Percentiles rank a stretch among this genome's conserved stretches.
Evolutionary conservation across 2,797 vertebrate genomes (phyloP).

Genomic region (Sarcophilus harrisii): DNA sequence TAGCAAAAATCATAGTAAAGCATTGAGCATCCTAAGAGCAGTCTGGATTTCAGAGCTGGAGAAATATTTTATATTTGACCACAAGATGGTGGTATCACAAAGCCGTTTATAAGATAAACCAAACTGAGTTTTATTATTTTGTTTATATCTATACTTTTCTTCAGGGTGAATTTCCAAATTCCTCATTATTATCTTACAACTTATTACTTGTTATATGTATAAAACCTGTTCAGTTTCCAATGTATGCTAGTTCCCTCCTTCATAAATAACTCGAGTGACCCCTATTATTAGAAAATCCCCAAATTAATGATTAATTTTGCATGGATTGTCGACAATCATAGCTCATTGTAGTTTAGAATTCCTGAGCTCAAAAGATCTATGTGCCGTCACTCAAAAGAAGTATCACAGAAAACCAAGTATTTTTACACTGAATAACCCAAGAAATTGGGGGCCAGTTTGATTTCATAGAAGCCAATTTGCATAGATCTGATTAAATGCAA

Average conservation of each 20-base stretch:
- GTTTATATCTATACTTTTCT: background rate
- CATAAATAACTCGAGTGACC: background rate
- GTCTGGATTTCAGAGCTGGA: background rate
- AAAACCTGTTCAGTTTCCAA: background rate
- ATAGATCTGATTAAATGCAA: background rate
- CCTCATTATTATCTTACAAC: background rate
- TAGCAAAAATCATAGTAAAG: background rate
- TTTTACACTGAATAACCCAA: background rate
- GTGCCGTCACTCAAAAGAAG: background rate
- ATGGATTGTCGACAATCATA: background rate
- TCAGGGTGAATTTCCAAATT: background rate
- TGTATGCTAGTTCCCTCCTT: background rate
- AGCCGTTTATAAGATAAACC: background rate
- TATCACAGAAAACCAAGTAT: background rate
- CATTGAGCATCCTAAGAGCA: background rate
- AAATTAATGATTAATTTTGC: background rate
- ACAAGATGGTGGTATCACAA: slow-evolving; percentile 64
- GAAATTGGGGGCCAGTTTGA: background rate
- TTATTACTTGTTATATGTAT: background rate
- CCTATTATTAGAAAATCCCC: background rate
- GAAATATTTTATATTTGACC: slow-evolving; percentile 38
- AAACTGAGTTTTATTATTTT: background rate
- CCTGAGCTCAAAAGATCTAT: background rate
- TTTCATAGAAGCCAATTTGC: background rate
- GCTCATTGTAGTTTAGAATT: background rate